These are phyloP conservation scores for Trogon melanurus DNA, from an alignment of 2,113 vertebrate species.

Conservation along the genomic window DNA sequence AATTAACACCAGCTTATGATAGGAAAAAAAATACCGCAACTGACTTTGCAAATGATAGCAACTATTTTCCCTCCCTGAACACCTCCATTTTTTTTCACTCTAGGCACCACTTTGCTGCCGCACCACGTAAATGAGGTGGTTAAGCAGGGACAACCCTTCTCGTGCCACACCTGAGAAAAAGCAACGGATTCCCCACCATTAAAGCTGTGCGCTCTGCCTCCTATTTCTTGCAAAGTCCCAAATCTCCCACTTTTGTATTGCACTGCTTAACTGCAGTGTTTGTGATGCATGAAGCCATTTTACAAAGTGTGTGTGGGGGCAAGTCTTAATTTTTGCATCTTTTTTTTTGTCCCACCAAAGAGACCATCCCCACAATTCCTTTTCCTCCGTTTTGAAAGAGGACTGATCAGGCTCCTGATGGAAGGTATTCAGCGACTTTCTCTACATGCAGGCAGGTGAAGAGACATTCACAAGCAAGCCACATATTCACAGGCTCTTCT, in stretches of 20 bases:
- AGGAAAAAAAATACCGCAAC: not conserved
- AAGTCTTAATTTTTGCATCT: not conserved
- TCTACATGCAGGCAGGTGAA: not conserved
- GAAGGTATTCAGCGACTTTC: not conserved
- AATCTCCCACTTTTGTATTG: not conserved
- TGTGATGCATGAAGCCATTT: not conserved
- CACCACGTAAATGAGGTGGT: not conserved
- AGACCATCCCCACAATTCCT: not conserved
- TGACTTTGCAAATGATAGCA: not conserved
- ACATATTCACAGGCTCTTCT: not conserved
- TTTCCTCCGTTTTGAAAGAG: not conserved
- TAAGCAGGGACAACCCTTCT: not conserved
- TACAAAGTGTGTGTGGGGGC: not conserved
- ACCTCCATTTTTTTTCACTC: not conserved
- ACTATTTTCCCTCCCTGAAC: not conserved
- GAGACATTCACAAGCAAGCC: not conserved
- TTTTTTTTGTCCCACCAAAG: not conserved
- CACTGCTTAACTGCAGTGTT: not conserved
- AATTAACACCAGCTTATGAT: slow-evolving; percentile 36
- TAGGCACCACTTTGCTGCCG: not conserved
- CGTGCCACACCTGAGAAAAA: not conserved
- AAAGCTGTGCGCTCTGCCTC: not conserved
- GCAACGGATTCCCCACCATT: not conserved
- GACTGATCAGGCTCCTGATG: not conserved
- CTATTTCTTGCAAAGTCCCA: not conserved